A percentile compares a stretch with the other conserved stretches of the same genome.
Conservation (phyloP, 2,797 vertebrate genomes). For the Characodon lateralis region DNA sequence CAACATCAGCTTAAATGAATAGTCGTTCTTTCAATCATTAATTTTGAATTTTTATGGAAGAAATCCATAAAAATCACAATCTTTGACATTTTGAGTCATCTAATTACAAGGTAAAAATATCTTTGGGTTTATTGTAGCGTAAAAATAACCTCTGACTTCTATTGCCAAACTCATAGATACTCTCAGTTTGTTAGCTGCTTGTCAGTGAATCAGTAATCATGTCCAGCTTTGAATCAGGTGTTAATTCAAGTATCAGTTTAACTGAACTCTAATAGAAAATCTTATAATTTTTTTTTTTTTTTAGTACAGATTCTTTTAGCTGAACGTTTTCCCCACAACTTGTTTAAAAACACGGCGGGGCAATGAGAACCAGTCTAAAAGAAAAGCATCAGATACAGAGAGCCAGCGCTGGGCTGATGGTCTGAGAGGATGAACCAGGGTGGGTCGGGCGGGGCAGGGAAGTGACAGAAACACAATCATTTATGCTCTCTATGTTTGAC, state of each 20-base stretch:
- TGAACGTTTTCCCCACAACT: background rate
- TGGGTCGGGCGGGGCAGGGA: slow-evolving; percentile 17
- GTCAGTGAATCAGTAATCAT: background rate
- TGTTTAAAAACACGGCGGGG: background rate
- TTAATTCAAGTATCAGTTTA: background rate
- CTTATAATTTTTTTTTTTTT: background rate
- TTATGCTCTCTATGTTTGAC: slow-evolving; percentile 33
- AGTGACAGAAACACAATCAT: slow-evolving; percentile 62
- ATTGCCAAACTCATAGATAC: background rate
- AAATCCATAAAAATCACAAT: background rate
- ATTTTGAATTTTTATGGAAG: background rate
- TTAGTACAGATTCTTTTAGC: background rate
- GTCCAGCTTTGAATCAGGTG: background rate
- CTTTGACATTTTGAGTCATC: background rate
- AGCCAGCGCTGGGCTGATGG: slow-evolving; percentile 16
- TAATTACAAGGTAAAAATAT: too few species aligned
- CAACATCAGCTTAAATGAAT: background rate
- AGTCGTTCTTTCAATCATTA: background rate
- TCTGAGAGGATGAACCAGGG: background rate
- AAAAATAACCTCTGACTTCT: background rate
- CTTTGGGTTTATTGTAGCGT: background rate
- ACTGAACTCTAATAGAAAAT: background rate
- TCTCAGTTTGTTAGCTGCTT: background rate
- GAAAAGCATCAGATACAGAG: background rate
- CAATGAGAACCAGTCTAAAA: background rate